Evolutionary conservation across 2,113 vertebrate genomes (phyloP), one percentile per base, ranked within the genome.

Genomic region (Chlamydotis undulata): DNA sequence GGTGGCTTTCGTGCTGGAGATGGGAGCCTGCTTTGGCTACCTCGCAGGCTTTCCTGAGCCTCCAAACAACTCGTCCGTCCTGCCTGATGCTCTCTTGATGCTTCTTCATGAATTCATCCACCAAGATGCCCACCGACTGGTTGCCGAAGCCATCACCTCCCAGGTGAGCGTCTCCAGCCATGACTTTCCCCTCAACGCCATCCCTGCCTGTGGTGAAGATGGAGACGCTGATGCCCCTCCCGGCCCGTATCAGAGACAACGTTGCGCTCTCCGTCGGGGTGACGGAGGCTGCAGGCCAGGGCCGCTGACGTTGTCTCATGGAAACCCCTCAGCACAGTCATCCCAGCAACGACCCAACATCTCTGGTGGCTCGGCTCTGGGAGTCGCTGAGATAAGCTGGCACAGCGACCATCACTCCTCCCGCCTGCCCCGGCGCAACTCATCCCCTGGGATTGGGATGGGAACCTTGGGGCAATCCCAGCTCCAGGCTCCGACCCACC

Each of bases 281-380:
- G 90, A 37, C 64, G 87, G 29, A 84, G 33, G 24, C 71, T 74
- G 67, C 19, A 83, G 64, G 47, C 68, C 56, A 81, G 77, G 52
- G 80, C 90, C n/a, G 90, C 96, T 26, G 83, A 45, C 2, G 28
- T 75, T 10, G 71, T 12, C 50, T 91, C 70, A 10, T 97, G 98
- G 94, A 98, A 98, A 82, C 16, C 31, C 45, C 49, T 59, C 45
- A 64, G 60, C 55, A 41, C 53, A 7, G n/a, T 1, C 4, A 26
- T 2, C 8, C 31, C 60, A 59, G 65, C 41, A 33, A 26, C 14
- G 1, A 50, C 55, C 49, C 64, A 7, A 5, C 41, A 28, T 9
- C 52, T 79, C 21, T 14, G 22, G 74, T 53, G 67, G 49, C 43
- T 61, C 4, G 21, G 18, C n/a, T 47, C 45, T 47, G 63, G 47